Evolutionary conservation across 1,140 invertebrate species (phyloP).

Genomic region (Heterodera carotae): DNA sequence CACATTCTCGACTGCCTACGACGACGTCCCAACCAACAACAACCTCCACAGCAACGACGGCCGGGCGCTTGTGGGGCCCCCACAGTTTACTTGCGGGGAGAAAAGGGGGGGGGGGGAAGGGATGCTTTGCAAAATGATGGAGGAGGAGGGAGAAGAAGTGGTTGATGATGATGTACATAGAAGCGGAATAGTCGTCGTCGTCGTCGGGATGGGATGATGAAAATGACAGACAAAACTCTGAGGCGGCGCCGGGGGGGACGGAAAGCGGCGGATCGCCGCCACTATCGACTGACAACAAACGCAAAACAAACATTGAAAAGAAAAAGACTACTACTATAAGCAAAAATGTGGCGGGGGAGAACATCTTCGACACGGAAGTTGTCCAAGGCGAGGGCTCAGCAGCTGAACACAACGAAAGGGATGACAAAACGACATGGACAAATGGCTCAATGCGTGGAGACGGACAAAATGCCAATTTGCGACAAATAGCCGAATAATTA

Average conservation of each 20-base stretch:
- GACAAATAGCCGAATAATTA: too few relatives aligned
- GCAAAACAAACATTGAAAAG: background rate
- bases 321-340: too few relatives aligned
- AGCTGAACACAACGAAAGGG: background rate
- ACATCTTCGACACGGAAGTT: background rate
- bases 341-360: too few relatives aligned
- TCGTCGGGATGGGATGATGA: background rate
- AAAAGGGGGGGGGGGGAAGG: background rate
- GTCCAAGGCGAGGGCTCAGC: background rate
- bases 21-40: conserved; percentile 3
- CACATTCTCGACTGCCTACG: conserved; percentile 12
- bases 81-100: too few relatives aligned
- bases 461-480: too few relatives aligned
- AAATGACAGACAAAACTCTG: too few relatives aligned
- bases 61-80: background rate
- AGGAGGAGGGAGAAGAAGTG: too few relatives aligned
- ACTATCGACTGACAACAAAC: background rate
- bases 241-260: background rate
- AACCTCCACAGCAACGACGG: conserved; percentile 1
- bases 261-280: background rate
- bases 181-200: background rate
- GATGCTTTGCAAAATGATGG: background rate
- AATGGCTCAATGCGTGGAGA: too few relatives aligned
- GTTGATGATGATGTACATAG: too few relatives aligned
- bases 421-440: too few relatives aligned